Percentiles rank a stretch among this genome's conserved stretches.
phyloP scores from a whole-genome alignment of 2,113 vertebrate genomes.

The Phrynocephalus versicolor region DNA sequence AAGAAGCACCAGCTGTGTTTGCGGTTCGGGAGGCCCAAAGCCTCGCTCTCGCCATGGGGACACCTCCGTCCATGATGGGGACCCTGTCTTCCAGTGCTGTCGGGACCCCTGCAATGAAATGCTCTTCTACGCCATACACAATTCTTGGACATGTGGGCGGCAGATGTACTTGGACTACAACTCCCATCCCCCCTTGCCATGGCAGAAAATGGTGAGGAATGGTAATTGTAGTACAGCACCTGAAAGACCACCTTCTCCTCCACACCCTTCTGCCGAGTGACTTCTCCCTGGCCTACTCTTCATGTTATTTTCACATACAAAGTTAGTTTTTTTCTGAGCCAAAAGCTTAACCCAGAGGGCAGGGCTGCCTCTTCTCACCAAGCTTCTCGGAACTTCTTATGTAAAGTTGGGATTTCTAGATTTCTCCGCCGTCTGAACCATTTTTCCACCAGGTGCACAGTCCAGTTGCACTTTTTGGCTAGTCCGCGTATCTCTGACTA shows the following conservation, averaged over 20 bases:
- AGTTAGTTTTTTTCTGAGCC: too few species aligned
- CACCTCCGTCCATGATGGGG: background rate
- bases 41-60: background rate
- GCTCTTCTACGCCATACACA: background rate
- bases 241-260: background rate
- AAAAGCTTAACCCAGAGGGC: background rate
- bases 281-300: too few species aligned
- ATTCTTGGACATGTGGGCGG: background rate
- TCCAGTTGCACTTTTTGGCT: slow-evolving; percentile 89
- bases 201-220: background rate
- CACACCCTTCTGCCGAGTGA: too few species aligned
- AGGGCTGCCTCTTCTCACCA: slow-evolving; percentile 76
- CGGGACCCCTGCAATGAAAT: background rate
- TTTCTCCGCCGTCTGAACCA: slow-evolving; percentile 90
- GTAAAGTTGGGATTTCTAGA: slow-evolving; percentile 83
- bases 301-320: background rate
- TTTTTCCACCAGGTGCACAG: slow-evolving; percentile 82
- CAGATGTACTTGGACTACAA: background rate
- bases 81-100: background rate
- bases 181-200: background rate
- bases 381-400: slow-evolving; percentile 92
- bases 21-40: too few species aligned
- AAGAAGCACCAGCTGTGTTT: too few species aligned
- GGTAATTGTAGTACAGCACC: background rate
- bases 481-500: slow-evolving; percentile 87